These are phyloP conservation scores for Diorhabda carinulata DNA, from an alignment of 1,140 invertebrate species.

Conservation along the genomic window DNA sequence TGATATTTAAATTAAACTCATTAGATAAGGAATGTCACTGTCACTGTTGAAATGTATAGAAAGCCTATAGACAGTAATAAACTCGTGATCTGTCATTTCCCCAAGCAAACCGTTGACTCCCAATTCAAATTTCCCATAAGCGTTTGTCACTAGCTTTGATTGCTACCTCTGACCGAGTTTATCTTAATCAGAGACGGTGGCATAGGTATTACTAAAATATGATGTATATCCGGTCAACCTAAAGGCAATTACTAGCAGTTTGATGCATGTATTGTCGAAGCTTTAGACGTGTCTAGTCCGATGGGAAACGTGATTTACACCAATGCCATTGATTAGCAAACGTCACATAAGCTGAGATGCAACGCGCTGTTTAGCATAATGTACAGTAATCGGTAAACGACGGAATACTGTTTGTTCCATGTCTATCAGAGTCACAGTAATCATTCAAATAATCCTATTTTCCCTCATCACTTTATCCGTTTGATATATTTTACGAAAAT, in stretches of 20 bases:
- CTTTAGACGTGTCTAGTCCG: constrained; percentile 36
- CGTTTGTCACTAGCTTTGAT: constrained; percentile 19
- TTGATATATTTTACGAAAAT: background rate
- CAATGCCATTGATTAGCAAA: constrained; percentile 42
- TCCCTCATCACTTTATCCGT: background rate
- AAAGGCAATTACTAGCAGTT: constrained; percentile 38
- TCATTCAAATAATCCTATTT: constrained; percentile 33
- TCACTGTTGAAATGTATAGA: too few relatives aligned
- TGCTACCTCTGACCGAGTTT: constrained; percentile 15
- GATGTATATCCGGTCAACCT: constrained; percentile 30
- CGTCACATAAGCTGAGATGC: constrained; percentile 42
- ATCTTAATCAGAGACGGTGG: constrained; percentile 25
- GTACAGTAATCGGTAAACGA: constrained; percentile 41
- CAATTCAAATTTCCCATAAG: constrained; percentile 2
- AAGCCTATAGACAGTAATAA: background rate
- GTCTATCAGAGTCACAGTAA: constrained; percentile 40
- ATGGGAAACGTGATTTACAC: constrained; percentile 40
- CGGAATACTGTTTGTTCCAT: constrained; percentile 35
- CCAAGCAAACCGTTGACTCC: constrained; percentile 1
- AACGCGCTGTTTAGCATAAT: constrained; percentile 43
- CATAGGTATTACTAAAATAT: constrained; percentile 30
- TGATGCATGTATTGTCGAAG: constrained; percentile 37
- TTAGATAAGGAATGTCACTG: too few relatives aligned
- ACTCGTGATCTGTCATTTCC: constrained; percentile 1
- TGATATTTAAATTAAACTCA: too few relatives aligned